Base-by-base conservation (phyloP, 2,797 vertebrate genomes). In the Orestias chungarensis region DNA sequence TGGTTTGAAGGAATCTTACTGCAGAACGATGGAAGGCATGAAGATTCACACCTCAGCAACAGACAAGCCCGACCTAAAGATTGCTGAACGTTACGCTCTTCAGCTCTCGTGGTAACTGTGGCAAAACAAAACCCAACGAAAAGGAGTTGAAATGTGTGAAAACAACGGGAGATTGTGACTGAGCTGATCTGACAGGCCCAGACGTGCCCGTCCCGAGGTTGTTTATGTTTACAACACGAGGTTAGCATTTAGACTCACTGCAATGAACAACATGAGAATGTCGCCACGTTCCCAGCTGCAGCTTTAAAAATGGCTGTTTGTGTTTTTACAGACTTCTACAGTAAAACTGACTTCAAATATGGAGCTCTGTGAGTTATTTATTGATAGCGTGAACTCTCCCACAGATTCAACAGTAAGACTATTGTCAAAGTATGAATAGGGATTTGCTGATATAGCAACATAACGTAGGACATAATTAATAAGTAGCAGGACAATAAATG, bases 181-280 rank as follows among this genome's bases (percentile, higher is more conserved):
- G 25, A 1, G 64, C 17, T 18, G 73, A 84, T 73, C 25, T 65
- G 38, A 43, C 38, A 74, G 75, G 80, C 70, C 81, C 57, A 66
- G 66, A 64, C 71, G 76, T 44, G 86, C 71, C 73, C 73, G 70
- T 17, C 72, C 72, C 69, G 2, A 59, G 66, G 68, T 27, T 46
- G 55, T 72, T 61, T 38, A 59, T 76, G 75, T 78, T 71, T 69
- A 40, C 59, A 42, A 70, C 42, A 46, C 7, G 6, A 54, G 54
- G 15, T 69, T 62, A 38, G 64, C 66, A 76, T 66, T 66, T 44
- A 62, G 33, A 38, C 68, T 31, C 18, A 50, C 40, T 52, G 65
- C 0, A 0, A 11, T 42, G 65, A 42, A n/a, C 66, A 38, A 75
- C 71, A 52, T 14, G 35, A 44, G 23, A 43, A 23, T 5, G 40